phyloP scores from a whole-genome alignment of 2,888 invertebrate species.

The Melangyna quadrimaculata region DNA sequence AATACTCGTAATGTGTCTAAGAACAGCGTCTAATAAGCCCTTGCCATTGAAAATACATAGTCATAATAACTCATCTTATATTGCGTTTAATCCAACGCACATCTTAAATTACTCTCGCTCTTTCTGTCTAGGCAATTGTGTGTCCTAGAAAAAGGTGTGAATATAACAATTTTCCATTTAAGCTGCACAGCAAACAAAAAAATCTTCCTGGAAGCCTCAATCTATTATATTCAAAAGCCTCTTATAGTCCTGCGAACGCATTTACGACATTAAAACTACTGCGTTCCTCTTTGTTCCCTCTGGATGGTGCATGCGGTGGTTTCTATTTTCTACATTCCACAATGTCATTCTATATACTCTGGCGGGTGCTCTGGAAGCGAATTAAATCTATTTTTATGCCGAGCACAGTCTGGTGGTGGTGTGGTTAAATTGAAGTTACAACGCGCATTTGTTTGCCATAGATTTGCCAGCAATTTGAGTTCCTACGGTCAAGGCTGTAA shows the following conservation, averaged over 20 bases:
- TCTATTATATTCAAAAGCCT: conserved; percentile 59
- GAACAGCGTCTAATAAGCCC: conserved; percentile 49
- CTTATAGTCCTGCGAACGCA: conserved; percentile 55
- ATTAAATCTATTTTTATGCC: conserved; percentile 66
- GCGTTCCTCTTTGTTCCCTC: conserved; percentile 7
- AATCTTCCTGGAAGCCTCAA: conserved; percentile 28
- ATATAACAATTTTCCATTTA: conserved; percentile 56
- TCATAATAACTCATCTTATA: conserved; percentile 45
- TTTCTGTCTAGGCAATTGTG: neutral
- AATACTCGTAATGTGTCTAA: conserved; percentile 37
- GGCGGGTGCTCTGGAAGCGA: conserved; percentile 4
- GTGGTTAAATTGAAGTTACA: conserved; percentile 18
- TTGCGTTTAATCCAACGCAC: neutral
- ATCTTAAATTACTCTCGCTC: neutral
- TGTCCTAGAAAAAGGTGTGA: conserved; percentile 49
- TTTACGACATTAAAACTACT: conserved; percentile 52
- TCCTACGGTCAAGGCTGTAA: conserved; percentile 47
- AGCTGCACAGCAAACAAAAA: conserved; percentile 26
- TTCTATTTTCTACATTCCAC: conserved; percentile 28
- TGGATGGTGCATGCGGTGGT: neutral
- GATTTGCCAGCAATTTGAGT: conserved; percentile 31
- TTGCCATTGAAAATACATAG: conserved; percentile 40
- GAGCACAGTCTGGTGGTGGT: no score
- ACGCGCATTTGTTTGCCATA: conserved; percentile 67
- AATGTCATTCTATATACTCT: conserved; percentile 25